phyloP scores from a whole-genome alignment of 2,113 vertebrate species.

The Psophia crepitans region DNA sequence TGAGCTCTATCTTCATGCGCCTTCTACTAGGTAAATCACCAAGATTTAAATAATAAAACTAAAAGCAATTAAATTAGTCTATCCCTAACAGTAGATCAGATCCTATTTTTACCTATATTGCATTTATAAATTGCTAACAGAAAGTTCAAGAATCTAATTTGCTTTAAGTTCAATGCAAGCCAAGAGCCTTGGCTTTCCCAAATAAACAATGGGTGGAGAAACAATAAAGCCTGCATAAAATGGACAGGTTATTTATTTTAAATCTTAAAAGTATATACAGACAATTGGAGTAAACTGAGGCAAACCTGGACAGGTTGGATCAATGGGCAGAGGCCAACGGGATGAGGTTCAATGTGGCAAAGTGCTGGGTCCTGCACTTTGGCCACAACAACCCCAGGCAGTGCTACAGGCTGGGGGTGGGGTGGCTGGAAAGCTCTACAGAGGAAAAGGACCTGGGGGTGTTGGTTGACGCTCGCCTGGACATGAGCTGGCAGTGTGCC shows the following conservation, averaged over 20 bases:
- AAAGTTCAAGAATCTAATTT: neutral
- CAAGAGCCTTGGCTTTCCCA: neutral
- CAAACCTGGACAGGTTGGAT: too few species aligned
- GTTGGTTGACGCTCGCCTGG: too few species aligned
- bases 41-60: neutral
- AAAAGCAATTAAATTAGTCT: neutral
- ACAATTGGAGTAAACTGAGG: neutral
- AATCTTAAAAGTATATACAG: neutral
- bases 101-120: neutral
- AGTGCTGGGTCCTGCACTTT: too few species aligned
- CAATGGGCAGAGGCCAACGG: too few species aligned
- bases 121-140: neutral
- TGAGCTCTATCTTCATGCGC: neutral
- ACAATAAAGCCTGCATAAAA: neutral
- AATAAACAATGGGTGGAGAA: neutral
- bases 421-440: too few species aligned
- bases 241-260: neutral
- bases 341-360: too few species aligned
- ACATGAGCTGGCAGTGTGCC: too few species aligned
- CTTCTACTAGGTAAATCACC: neutral
- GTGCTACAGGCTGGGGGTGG: too few species aligned
- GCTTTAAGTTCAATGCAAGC: neutral
- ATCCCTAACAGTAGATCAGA: neutral
- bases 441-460: too few species aligned
- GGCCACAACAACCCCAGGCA: too few species aligned